phyloP scores from a whole-genome alignment of 2,888 invertebrate genomes.

The Drosophila melanocephala region DNA sequence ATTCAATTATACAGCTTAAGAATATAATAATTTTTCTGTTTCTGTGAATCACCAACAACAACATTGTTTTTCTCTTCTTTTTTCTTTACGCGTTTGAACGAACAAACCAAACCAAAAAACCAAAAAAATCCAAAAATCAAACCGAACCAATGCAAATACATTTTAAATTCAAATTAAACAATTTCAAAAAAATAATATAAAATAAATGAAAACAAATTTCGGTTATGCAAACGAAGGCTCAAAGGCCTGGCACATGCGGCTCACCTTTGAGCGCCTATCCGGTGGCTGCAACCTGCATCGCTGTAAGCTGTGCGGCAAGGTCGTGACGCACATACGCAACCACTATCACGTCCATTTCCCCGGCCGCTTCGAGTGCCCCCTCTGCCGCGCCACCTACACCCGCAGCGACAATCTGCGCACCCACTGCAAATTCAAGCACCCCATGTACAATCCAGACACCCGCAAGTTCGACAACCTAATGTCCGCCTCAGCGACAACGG shows the following conservation, averaged over 20 bases:
- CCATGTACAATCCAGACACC: conserved; percentile 93
- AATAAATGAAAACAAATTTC: background rate
- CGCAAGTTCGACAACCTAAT: conserved; percentile 93
- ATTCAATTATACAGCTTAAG: conserved; percentile 76
- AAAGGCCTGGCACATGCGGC: conserved; percentile 97
- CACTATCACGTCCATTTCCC: conserved; percentile 98
- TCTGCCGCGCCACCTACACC: conserved; percentile 96
- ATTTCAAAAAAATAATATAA: conserved; percentile 42
- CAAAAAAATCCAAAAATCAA: conserved; percentile 43
- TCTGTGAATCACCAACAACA: conserved; percentile 85
- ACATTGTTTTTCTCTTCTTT: conserved; percentile 85
- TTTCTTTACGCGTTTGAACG: conserved; percentile 84
- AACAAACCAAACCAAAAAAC: conserved; percentile 55
- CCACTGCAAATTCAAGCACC: conserved; percentile 97
- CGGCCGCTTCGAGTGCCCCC: conserved; percentile 95
- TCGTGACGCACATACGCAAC: conserved; percentile 97
- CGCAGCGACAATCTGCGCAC: conserved; percentile 96
- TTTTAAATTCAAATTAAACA: conserved; percentile 32
- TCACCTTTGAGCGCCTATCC: conserved; percentile 96
- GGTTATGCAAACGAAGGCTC: conserved; percentile 87
- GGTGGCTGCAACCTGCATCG: conserved; percentile 97
- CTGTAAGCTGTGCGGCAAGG: conserved; percentile 97
- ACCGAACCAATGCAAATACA: conserved; percentile 47
- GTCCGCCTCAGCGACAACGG: conserved; percentile 86
- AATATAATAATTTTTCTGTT: conserved; percentile 83